Evolutionary conservation across 2,888 invertebrate species (phyloP), one percentile per base, ranked within the genome.

Genomic region (Syrphus vitripennis): DNA sequence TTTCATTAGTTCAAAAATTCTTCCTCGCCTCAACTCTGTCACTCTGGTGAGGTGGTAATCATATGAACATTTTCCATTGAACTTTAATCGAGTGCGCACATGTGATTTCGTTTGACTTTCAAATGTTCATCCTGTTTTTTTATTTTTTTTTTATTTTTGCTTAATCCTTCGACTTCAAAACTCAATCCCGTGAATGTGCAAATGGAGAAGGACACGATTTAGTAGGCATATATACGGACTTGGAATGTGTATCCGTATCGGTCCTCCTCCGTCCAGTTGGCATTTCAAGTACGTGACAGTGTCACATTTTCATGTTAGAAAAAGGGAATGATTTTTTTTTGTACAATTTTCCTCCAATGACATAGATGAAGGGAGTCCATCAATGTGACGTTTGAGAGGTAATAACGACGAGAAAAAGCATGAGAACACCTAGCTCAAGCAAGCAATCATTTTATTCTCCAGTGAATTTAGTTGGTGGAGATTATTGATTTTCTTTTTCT

Each of bases 401-500:
- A 78, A 74, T 69, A 72, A 83, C 63, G 74, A 78, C 71, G 55
- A 63, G 83, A 69, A 61, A n/a, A 69, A 34, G 50, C 37, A 65
- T 10, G 3, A 24, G 69, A 55, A 19, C 26, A 63, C 63, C 53
- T 12, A 34, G 12, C 34, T 10, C 21, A 4, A 81, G 29, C 75
- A 26, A 40, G 74, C 72, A 74, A 63, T 83, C 74, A 83, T 79
- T n/a, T 74, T 79, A 61, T 67, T 57, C 61, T 61, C 59, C 10
- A 24, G 45, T 69, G 26, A 24, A 21, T 55, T 53, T 21, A 7
- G 37, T 16, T 74, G 29, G 37, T 31, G 67, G 67, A 34, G 29
- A 63, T 80, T 67, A 80, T 83, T 67, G 80, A 83, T 83, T 83
- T 83, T 82, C 37, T 31, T 45, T 29, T 63, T 42, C 40, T 40